Evolutionary conservation across 2,113 vertebrate genomes (phyloP), one percentile per base, ranked within the genome.

Genomic region (Mastomys natalensis): DNA sequence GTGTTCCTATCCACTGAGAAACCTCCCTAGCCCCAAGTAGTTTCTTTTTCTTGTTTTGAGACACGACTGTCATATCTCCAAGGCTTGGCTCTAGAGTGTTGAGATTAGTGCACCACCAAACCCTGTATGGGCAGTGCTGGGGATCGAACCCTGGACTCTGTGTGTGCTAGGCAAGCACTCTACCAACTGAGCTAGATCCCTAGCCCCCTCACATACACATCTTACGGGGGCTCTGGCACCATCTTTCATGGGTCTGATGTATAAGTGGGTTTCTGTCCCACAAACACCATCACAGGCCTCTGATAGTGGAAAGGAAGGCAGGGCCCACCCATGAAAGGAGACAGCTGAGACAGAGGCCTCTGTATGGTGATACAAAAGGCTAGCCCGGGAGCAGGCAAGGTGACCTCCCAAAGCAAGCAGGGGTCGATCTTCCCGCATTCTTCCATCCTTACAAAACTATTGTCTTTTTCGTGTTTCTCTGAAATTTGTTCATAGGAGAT

Each of bases 401-500:
- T 11, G 64, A 43, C 77, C 0, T 51, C 51, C 34, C 72, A 16
- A 15, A 68, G 66, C 5, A 7, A 68, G 66, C 66, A 2, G 66
- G 66, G 13, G 66, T 37, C 13, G 1, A 5, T 68, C 66, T n/a
- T 29, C 31, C 31, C 68, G 29, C n/a, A 6, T n/a, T 17, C 55
- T 13, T 7, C 22, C 3, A 51, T 78, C 24, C 1, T 0, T 1
- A n/a, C 24, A 51, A 17, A 19, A 48, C 40, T 4, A 19, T 29
- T 15, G 34, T 37, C 72, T 87, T 48, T 55, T 84, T 19, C 0
- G 0, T 21, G 0, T 1, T 45, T 80, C 80, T 68, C 55, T 13
- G 2, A n/a, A 37, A 31, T 53, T 13, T 60, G 37, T n/a, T 51
- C 10, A 0, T 8, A 24, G 43, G 4, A 31, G 64, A 37, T 22